Evolutionary conservation across 2,888 invertebrate species (phyloP).

Genomic region (Stenolophus ochropezus): DNA sequence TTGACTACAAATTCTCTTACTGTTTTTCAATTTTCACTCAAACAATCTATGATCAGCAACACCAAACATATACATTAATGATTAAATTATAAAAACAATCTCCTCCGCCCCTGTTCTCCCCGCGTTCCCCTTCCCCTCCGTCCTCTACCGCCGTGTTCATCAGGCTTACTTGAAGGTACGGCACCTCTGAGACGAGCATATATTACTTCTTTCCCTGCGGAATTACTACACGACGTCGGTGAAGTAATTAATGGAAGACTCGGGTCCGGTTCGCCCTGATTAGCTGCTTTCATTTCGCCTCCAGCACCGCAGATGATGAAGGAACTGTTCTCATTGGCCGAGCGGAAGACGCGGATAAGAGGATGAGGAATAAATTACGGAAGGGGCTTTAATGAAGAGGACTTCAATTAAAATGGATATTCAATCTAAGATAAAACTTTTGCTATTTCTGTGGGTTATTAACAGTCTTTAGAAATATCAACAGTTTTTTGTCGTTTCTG

Average conservation of each 20-base stretch:
- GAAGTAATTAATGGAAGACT: slow-evolving; percentile 56
- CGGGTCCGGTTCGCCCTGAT: slow-evolving; percentile 46
- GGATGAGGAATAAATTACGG: background rate
- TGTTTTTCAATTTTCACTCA: too few relatives aligned
- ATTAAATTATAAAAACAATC: background rate
- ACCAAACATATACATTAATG: too few relatives aligned
- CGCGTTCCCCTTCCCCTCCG: background rate
- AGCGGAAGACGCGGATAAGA: background rate
- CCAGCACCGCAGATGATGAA: slow-evolving; percentile 16
- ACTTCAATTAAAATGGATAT: too few relatives aligned
- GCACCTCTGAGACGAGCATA: slow-evolving; percentile 66
- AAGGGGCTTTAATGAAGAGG: too few relatives aligned
- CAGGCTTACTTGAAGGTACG: slow-evolving; percentile 68
- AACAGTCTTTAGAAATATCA: too few relatives aligned
- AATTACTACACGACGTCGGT: slow-evolving; percentile 8
- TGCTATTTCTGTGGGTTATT: too few relatives aligned
- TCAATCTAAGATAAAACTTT: too few relatives aligned
- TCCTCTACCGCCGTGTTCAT: slow-evolving; percentile 64
- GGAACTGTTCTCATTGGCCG: slow-evolving; percentile 23
- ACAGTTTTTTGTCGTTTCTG: too few relatives aligned
- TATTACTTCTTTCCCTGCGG: slow-evolving; percentile 54
- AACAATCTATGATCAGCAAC: too few relatives aligned
- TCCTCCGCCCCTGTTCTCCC: background rate
- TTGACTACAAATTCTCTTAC: too few relatives aligned
- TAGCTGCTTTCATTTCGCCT: slow-evolving; percentile 55